phyloP scores from a whole-genome alignment of 2,113 vertebrate genomes.

The Sylvicapra grimmia region DNA sequence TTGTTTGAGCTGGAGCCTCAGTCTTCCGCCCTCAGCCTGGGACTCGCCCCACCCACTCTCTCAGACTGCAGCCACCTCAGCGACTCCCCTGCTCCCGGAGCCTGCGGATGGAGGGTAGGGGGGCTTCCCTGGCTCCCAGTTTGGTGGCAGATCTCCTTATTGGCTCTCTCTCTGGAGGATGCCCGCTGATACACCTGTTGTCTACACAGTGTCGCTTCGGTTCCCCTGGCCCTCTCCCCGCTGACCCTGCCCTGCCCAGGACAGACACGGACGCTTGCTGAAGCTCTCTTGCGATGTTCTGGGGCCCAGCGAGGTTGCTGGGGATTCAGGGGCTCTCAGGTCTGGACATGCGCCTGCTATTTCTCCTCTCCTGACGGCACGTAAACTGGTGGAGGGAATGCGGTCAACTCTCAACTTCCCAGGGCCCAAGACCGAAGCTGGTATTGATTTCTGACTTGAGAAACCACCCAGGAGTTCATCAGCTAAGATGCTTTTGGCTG shows the following conservation, averaged over 20 bases:
- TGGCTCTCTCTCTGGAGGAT: not conserved
- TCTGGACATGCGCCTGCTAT: not conserved
- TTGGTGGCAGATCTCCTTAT: not conserved
- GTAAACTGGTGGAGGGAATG: too few relatives aligned
- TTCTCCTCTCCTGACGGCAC: not conserved
- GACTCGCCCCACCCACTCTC: not conserved
- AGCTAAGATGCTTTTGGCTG: not conserved
- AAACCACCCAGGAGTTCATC: not conserved
- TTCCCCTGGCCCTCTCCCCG: not conserved
- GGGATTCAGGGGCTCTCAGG: not conserved
- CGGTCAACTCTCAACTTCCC: not conserved
- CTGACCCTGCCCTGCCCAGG: not conserved
- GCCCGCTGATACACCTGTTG: not conserved
- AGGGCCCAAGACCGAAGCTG: not conserved
- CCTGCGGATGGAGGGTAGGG: not conserved
- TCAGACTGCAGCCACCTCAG: not conserved
- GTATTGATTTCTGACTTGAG: not conserved
- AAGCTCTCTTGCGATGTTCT: not conserved
- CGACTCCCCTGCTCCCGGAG: too few relatives aligned
- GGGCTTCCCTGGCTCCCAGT: not conserved
- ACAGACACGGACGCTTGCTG: not conserved
- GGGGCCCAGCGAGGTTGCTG: not conserved
- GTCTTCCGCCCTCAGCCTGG: not conserved
- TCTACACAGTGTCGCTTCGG: not conserved
- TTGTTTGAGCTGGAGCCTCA: not conserved